Percentiles rank a stretch among this genome's conserved stretches.
phyloP scores from a whole-genome alignment of 2,797 vertebrate genomes.

The Poeciliopsis paucimaculata region DNA sequence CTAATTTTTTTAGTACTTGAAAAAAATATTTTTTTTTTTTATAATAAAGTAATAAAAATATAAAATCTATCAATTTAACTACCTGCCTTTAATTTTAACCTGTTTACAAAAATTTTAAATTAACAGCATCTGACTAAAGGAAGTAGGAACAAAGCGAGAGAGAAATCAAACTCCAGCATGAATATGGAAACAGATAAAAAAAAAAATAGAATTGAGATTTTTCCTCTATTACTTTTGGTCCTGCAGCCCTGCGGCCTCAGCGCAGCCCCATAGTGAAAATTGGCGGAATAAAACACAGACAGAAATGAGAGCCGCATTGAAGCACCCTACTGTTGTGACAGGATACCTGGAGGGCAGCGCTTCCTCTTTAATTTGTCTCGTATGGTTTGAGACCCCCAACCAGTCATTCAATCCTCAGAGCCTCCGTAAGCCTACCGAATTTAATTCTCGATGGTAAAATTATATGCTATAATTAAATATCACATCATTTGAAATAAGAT shows the following conservation, averaged over 20 bases:
- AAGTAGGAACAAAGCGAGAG: background rate
- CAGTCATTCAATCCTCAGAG: conserved; percentile 67
- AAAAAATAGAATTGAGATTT: conserved; percentile 41
- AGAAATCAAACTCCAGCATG: conserved; percentile 32
- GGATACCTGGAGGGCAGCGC: conserved; percentile 77
- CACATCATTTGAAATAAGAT: conserved; percentile 39
- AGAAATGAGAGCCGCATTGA: conserved; percentile 64
- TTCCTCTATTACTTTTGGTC: conserved; percentile 51
- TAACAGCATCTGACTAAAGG: background rate
- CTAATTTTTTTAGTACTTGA: background rate
- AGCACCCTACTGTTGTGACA: conserved; percentile 75
- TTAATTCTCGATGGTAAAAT: conserved; percentile 73
- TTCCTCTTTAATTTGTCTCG: conserved; percentile 80
- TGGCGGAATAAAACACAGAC: conserved; percentile 76
- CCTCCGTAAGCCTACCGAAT: conserved; percentile 64
- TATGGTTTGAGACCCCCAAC: conserved; percentile 76
- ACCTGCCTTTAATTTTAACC: conserved; percentile 23
- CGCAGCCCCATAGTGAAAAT: conserved; percentile 65
- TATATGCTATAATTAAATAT: conserved; percentile 76
- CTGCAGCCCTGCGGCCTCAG: conserved; percentile 47
- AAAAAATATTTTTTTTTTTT: background rate
- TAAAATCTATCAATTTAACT: background rate
- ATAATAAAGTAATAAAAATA: background rate
- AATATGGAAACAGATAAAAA: conserved; percentile 33
- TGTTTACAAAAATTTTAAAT: conserved; percentile 50